Evolutionary conservation across 2,888 invertebrate genomes (phyloP), one percentile per base, ranked within the genome.

Genomic region (Steinernema hermaphroditum): DNA sequence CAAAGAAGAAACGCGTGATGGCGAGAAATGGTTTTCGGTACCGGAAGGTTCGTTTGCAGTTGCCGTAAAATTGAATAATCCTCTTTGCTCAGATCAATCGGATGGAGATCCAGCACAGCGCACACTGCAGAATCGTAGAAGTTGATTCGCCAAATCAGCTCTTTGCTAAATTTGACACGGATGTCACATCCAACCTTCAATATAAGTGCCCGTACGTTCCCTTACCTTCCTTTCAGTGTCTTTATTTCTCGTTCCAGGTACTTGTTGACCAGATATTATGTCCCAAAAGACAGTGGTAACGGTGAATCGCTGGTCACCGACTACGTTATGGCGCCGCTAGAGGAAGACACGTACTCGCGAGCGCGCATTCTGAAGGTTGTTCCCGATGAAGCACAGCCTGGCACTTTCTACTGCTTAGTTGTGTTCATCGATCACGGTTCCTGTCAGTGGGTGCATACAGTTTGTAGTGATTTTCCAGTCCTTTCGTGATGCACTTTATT

Each of bases 291-390:
- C 2, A n/a, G n/a, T n/a, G n/a, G 6, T 37, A 12, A 37, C 4
- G 46, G 16, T 16, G 32, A 62, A 8, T 6, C 16, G 16, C 6
- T 29, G 16, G 12, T 62, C 34, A 29, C 62, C 27, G 62, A 62
- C 62, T 62, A 62, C 62, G 62, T 62, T 16, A 62, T 62, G 62
- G 62, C 62, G 1, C 62, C 62, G 32, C 6, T n/a, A 16, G 62
- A 62, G 6, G 62, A 62, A 16, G 62, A 62, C 12, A 32, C 32
- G 1, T 62, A 62, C 62, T 12, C 62, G 62, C 62, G 62, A 19
- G 62, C 62, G 16, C 29, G 62, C 8, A 32, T 62, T 16, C 22
- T 62, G 27, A 62, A 62, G n/a, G 27, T 32, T 16, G 12, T 6
- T 2, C 29, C 32, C 2, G 62, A 34, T 14, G 27, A 27, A 16